A percentile compares a stretch with the other conserved stretches of the same genome.
phyloP scores from a whole-genome alignment of 1,140 invertebrate species.

The Lordiphosa stackelbergi region DNA sequence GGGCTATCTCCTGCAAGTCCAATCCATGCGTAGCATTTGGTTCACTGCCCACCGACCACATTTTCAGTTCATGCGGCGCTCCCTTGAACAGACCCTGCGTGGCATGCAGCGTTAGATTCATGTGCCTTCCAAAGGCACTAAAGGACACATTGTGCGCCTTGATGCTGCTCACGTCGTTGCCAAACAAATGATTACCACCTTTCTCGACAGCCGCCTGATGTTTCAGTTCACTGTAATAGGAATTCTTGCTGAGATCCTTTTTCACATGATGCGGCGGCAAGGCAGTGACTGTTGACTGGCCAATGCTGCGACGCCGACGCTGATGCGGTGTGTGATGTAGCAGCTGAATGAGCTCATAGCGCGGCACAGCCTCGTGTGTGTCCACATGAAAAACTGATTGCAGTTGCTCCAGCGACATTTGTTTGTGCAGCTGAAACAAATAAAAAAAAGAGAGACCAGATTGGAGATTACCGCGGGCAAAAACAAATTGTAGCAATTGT shows the following conservation, averaged over 20 bases:
- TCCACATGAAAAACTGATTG: slow-evolving; percentile 89
- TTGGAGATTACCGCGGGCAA: slow-evolving; percentile 36
- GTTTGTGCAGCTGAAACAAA: slow-evolving; percentile 84
- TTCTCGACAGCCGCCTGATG: slow-evolving; percentile 25
- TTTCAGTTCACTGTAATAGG: slow-evolving; percentile 73
- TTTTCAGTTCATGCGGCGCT: slow-evolving; percentile 82
- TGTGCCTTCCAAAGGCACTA: slow-evolving; percentile 85
- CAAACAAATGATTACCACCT: slow-evolving; percentile 32
- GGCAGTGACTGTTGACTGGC: slow-evolving; percentile 30
- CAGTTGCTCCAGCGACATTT: slow-evolving; percentile 89
- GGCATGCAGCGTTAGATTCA: slow-evolving; percentile 85
- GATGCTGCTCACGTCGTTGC: slow-evolving; percentile 74
- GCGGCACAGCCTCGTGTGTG: slow-evolving; percentile 82
- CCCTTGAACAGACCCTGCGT: slow-evolving; percentile 85
- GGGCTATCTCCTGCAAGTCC: slow-evolving; percentile 84
- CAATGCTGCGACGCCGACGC: slow-evolving; percentile 71
- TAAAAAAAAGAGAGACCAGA: slow-evolving; percentile 11
- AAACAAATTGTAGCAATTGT: slow-evolving; percentile 66
- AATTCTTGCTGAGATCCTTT: slow-evolving; percentile 76
- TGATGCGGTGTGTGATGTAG: slow-evolving; percentile 78
- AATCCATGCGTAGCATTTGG: slow-evolving; percentile 84
- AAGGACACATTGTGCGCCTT: slow-evolving; percentile 83
- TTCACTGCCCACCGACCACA: slow-evolving; percentile 86
- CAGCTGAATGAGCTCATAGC: slow-evolving; percentile 80
- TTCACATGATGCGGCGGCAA: slow-evolving; percentile 68